phyloP scores from a whole-genome alignment of 2,888 invertebrate species.

The Odontomyia ornata region DNA sequence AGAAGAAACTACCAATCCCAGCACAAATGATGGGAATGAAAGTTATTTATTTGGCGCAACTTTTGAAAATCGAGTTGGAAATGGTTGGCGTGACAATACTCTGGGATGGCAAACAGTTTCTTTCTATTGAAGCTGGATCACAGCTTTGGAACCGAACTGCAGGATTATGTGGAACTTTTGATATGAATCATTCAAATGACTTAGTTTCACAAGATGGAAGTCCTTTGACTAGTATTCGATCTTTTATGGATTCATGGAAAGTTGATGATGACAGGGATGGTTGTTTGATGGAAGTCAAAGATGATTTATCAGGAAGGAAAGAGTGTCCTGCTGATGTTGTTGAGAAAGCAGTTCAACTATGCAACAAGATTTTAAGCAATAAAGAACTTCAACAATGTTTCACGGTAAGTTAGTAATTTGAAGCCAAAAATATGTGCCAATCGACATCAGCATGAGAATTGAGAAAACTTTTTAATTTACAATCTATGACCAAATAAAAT shows the following conservation, averaged over 20 bases:
- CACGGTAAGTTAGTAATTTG: slow-evolving; percentile 53
- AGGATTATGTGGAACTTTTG: slow-evolving; percentile 83
- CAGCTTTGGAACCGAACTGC: slow-evolving; percentile 80
- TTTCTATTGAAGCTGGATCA: slow-evolving; percentile 74
- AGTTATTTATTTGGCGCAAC: slow-evolving; percentile 76
- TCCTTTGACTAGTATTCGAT: slow-evolving; percentile 61
- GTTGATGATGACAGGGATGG: slow-evolving; percentile 50
- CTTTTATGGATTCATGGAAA: slow-evolving; percentile 63
- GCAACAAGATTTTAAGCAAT: slow-evolving; percentile 71
- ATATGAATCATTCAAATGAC: slow-evolving; percentile 77
- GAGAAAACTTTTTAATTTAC: too few relatives aligned
- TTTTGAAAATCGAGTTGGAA: slow-evolving; percentile 75
- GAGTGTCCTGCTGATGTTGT: slow-evolving; percentile 57
- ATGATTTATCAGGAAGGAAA: slow-evolving; percentile 57
- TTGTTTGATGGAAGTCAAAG: slow-evolving; percentile 58
- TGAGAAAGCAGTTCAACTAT: slow-evolving; percentile 69
- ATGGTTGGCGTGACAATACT: slow-evolving; percentile 73
- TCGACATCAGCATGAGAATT: too few relatives aligned
- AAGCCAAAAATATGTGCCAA: too few relatives aligned
- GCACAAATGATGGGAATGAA: slow-evolving; percentile 77
- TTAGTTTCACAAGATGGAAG: slow-evolving; percentile 70
- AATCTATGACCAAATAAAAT: too few relatives aligned
- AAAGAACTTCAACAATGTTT: slow-evolving; percentile 74
- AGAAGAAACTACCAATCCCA: slow-evolving; percentile 73
- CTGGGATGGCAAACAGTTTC: slow-evolving; percentile 78